Evolutionary conservation across 2,113 vertebrate genomes (phyloP).

Genomic region (Microtus ochrogaster): DNA sequence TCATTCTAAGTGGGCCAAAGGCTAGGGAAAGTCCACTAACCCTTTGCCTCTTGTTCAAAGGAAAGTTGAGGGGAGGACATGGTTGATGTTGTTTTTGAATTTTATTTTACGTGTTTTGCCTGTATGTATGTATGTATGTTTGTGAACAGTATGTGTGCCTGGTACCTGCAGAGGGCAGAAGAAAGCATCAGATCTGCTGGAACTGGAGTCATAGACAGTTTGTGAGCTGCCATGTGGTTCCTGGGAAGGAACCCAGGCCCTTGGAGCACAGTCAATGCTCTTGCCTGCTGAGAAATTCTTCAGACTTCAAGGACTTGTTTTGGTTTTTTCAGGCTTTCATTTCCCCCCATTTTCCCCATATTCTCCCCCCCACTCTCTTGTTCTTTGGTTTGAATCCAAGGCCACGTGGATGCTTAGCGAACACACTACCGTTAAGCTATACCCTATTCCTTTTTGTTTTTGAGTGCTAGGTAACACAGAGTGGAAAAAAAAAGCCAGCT

Average conservation of each 20-base stretch:
- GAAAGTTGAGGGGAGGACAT: neutral
- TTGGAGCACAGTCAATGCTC: neutral
- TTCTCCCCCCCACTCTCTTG: too few relatives aligned
- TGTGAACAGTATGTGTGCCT: neutral
- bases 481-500: neutral
- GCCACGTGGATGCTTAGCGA: neutral
- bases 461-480: neutral
- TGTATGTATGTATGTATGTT: neutral
- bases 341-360: accelerated
- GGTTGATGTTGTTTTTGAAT: neutral
- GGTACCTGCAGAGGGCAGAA: neutral
- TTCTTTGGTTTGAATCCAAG: neutral
- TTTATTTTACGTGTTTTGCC: neutral
- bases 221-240: neutral
- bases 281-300: neutral
- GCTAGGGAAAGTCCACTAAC: neutral
- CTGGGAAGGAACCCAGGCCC: neutral
- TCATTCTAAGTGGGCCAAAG: neutral
- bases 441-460: neutral
- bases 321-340: neutral
- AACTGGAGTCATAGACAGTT: neutral
- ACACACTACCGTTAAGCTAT: neutral
- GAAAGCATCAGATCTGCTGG: neutral
- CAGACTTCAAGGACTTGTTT: neutral
- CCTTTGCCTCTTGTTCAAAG: neutral